phyloP scores from a whole-genome alignment of 2,888 invertebrate genomes.

The Idaea aversata region DNA sequence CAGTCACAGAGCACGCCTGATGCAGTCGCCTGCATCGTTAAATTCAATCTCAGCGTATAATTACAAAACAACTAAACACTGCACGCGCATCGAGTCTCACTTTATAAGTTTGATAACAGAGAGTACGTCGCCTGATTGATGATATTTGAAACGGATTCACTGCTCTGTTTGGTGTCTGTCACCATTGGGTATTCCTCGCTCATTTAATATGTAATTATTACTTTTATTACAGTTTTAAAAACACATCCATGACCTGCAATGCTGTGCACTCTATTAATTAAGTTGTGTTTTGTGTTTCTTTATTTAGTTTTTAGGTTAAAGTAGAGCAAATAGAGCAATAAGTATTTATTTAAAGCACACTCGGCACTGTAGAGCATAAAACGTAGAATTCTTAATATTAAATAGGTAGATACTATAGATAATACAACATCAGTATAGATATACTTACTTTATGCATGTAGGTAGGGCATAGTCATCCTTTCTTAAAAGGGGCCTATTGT shows the following conservation, averaged over 20 bases:
- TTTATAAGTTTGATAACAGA: not conserved
- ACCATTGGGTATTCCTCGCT: not conserved
- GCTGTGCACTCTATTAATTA: not conserved
- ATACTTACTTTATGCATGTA: conserved; percentile 1
- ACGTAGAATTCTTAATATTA: not conserved
- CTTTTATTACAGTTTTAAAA: not conserved
- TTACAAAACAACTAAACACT: not conserved
- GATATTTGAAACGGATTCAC: not conserved
- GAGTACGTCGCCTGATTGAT: not conserved
- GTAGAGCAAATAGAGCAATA: not conserved
- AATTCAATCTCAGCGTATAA: conserved; percentile 34
- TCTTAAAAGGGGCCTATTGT: conserved; percentile 57
- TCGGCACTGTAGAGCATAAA: not conserved
- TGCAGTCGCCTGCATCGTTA: conserved; percentile 69
- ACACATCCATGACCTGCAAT: not conserved
- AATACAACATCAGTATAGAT: not conserved
- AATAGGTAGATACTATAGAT: not conserved
- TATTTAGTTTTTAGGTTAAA: not conserved
- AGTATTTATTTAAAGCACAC: not conserved
- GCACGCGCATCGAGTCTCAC: not conserved
- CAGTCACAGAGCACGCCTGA: conserved; percentile 67
- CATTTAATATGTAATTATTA: not conserved
- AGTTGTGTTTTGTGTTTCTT: not conserved
- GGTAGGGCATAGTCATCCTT: conserved; percentile 29
- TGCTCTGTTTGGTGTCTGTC: not conserved